A percentile compares a stretch with the other conserved stretches of the same genome.
Conservation (phyloP, 2,888 invertebrate species). For the Sphaeridia pumilis region DNA sequence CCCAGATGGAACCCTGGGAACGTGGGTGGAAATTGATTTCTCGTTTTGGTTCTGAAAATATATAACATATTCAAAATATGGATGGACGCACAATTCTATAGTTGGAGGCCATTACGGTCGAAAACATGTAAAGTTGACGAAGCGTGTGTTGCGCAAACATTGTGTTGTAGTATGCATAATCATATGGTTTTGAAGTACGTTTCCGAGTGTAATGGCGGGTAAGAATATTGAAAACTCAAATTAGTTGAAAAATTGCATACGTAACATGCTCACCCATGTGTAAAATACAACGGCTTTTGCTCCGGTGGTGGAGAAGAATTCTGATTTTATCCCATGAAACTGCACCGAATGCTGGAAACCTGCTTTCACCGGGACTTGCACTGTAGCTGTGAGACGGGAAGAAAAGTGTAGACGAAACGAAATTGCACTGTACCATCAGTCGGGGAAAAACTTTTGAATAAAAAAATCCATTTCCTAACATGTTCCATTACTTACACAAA, state of each 20-base stretch:
- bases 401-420: not conserved
- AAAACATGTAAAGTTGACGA: no score
- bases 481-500: not conserved
- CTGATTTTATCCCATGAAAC: conserved; percentile 17
- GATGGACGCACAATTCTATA: no score
- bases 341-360: conserved; percentile 20
- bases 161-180: no score
- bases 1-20: conserved; percentile 18
- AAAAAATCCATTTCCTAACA: not conserved
- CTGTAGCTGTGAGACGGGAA: not conserved
- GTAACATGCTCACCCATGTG: no score
- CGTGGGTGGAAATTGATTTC: conserved; percentile 6
- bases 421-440: no score
- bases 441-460: not conserved
- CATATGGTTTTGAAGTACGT: no score
- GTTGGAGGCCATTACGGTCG: no score
- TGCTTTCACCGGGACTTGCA: not conserved
- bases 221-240: no score
- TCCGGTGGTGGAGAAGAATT: conserved; percentile 32
- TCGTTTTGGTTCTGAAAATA: conserved; percentile 7
- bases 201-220: no score
- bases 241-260: no score
- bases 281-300: conserved; percentile 24
- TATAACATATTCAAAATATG: no score
- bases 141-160: no score